These are phyloP conservation scores for Scatophagus argus DNA, from an alignment of 2,113 vertebrate species.

Conservation along the genomic window DNA sequence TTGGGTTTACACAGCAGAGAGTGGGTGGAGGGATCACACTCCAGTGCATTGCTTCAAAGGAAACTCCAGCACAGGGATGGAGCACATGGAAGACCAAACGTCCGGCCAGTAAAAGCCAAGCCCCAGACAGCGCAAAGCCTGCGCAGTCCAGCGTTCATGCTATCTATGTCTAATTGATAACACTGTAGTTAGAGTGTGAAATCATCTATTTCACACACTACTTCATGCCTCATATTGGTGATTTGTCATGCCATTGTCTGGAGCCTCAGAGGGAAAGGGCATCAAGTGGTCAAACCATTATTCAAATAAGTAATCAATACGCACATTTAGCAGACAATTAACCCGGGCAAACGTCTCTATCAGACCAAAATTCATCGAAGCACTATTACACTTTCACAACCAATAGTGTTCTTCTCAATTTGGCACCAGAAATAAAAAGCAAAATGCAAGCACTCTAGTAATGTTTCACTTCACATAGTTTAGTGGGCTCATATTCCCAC, in stretches of 20 bases:
- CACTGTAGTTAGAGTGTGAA: not conserved
- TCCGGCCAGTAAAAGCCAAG: constrained; percentile 18
- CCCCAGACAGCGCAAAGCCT: constrained; percentile 11
- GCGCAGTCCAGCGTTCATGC: not conserved
- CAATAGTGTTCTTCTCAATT: not conserved
- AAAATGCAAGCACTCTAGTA: not conserved
- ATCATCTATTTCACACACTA: not conserved
- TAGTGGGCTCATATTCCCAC: not conserved
- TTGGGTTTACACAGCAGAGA: constrained; percentile 51
- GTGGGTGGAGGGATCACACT: constrained; percentile 49
- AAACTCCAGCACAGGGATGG: constrained; percentile 57
- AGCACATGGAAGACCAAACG: constrained; percentile 58
- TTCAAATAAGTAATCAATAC: not conserved
- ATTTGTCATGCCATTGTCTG: not conserved
- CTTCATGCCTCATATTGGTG: not conserved
- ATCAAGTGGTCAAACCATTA: not conserved
- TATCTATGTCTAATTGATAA: not conserved
- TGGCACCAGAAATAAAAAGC: not conserved
- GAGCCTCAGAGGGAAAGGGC: not conserved
- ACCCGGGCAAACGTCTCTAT: too few relatives aligned
- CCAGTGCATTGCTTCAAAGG: constrained; percentile 72
- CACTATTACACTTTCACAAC: not conserved
- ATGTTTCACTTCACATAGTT: not conserved
- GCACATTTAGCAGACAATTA: not conserved
- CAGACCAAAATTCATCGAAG: too few relatives aligned